These are phyloP conservation scores for Podiceps cristatus DNA, from an alignment of 2,113 vertebrate species.

Conservation along the genomic window DNA sequence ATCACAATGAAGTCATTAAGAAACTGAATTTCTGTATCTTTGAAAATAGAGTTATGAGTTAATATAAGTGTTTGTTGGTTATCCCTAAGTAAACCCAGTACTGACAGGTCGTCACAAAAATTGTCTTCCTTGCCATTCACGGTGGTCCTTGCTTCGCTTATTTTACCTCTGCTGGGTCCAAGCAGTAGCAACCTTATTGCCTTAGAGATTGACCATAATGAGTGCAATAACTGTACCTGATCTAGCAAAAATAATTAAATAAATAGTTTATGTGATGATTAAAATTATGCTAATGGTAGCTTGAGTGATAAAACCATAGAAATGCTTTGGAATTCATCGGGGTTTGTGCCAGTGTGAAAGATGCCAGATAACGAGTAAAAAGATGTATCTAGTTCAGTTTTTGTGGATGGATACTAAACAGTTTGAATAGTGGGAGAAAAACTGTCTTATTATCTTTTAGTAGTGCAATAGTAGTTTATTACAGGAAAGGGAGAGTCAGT, in stretches of 20 bases:
- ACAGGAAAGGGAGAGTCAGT: slow-evolving; percentile 16
- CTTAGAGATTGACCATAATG: neutral
- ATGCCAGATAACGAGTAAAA: neutral
- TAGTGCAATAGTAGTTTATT: slow-evolving; percentile 49
- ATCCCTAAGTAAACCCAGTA: neutral
- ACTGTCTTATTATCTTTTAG: slow-evolving; percentile 3
- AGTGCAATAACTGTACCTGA: neutral
- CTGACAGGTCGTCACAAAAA: neutral
- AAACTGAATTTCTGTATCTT: neutral
- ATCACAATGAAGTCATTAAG: neutral
- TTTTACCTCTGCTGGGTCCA: neutral
- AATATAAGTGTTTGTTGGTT: neutral
- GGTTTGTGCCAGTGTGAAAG: neutral
- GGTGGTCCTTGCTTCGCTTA: neutral
- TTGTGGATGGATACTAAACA: slow-evolving; percentile 17
- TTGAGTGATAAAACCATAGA: neutral
- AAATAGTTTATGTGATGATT: neutral
- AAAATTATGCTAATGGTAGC: neutral
- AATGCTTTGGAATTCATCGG: neutral
- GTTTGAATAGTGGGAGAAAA: slow-evolving; percentile 27
- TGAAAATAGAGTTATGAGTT: neutral
- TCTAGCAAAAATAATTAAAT: neutral
- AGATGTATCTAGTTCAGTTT: neutral
- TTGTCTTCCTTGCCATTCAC: neutral
- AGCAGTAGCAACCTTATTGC: neutral